Base-by-base conservation (phyloP, 64 coral and sea anemone species). In the Anthopleura sola region DNA sequence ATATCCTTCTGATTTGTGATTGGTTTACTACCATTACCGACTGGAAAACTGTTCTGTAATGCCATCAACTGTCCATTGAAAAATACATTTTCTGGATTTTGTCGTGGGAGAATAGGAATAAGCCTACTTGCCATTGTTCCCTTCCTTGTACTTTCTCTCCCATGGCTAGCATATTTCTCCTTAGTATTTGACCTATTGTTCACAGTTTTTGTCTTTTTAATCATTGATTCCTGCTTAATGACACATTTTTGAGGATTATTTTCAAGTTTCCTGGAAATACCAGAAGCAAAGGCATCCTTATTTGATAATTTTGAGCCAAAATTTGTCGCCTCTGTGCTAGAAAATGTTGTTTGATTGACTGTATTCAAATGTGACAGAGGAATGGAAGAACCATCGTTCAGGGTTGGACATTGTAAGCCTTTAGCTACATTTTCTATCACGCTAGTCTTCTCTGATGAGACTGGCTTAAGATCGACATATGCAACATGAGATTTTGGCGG, bases 41-140 rank as follows among this genome's bases (percentile, higher is more conserved):
- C 58, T 79, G 38, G 18, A 39, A 71, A 34, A 32, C 66, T 4
- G 23, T 79, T 79, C 37, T 48, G 37, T 13, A 79, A 44, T 40
- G 8, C 18, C 37, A 79, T 79, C 20, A 79, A n/a, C 76, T 79
- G 34, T 79, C 76, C 76, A 79, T 39, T 79, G 20, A 79, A 23
- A n/a, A 46, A 79, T 15, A 38, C 4, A 0, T 7, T 40, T 23
- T 79, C 76, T 44, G 76, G 36, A 44, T 38, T 38, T 79, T 79
- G 76, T 19, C 76, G 20, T 79, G 76, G 76, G 24, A 79, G 76
- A 23, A 79, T 79, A 33, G 76, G 76, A 24, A 79, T 14, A 23
- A 79, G 44, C 31, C 47, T 79, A 79, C 39, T 79, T 47, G 37
- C 39, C 21, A 38, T 47, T 48, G 39, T 13, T 20, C 2, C 5